Conservation (phyloP, 2,113 vertebrate genomes). For the Carettochelys insculpta region DNA sequence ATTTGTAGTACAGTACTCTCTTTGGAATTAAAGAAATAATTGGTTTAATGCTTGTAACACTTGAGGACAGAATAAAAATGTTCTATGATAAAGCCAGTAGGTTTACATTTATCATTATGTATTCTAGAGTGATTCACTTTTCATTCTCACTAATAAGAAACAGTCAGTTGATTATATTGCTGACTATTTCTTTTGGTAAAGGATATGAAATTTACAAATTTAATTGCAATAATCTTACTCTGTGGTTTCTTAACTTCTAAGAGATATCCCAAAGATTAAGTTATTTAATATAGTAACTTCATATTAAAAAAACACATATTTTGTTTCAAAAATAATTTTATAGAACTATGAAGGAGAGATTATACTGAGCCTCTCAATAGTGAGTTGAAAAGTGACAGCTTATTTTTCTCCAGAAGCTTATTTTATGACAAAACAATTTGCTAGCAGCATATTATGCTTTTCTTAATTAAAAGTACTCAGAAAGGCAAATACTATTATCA, state of each 20-base stretch:
- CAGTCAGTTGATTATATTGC: constrained; percentile 21
- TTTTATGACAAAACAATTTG: background rate
- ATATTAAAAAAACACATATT: too few relatives aligned
- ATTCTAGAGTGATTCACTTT: constrained; percentile 10
- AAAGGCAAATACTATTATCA: background rate
- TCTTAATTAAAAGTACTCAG: background rate
- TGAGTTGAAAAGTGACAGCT: background rate
- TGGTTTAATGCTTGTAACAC: constrained; percentile 57
- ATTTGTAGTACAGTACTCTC: constrained; percentile 32
- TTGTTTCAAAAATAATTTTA: background rate
- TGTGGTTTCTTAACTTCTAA: background rate
- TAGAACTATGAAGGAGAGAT: background rate
- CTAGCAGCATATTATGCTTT: background rate
- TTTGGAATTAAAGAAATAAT: constrained; percentile 56
- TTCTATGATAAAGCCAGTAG: constrained; percentile 35
- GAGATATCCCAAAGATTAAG: background rate
- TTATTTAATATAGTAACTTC: too few relatives aligned
- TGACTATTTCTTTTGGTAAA: background rate
- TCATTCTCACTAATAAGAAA: constrained; percentile 31
- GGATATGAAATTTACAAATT: constrained; percentile 28
- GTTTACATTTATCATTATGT: constrained; percentile 23
- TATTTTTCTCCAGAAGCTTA: background rate
- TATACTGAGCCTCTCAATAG: background rate
- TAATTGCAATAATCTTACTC: background rate
- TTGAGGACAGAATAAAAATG: constrained; percentile 29